These are phyloP conservation scores for Ophiodon elongatus DNA, from an alignment of 2,113 vertebrate species.

Conservation along the genomic window DNA sequence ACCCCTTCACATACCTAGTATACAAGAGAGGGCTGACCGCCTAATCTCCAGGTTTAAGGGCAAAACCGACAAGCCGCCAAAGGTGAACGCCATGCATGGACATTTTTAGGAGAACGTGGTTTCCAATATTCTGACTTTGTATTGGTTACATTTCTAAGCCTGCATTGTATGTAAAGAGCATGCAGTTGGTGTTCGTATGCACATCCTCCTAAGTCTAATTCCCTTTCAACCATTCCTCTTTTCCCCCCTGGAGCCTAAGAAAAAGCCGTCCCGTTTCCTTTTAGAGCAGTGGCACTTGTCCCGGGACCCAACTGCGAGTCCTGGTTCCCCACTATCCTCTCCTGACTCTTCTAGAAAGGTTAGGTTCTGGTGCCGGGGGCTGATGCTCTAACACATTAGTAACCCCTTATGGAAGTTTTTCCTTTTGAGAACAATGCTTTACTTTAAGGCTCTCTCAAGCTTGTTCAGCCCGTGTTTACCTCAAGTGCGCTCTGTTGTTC, in stretches of 20 bases:
- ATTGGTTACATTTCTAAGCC: background rate
- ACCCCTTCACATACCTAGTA: conserved; percentile 73
- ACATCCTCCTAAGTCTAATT: conserved; percentile 22
- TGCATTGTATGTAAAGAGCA: background rate
- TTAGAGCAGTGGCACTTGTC: conserved; percentile 93
- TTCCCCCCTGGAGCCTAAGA: conserved; percentile 86
- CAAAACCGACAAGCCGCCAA: conserved; percentile 72
- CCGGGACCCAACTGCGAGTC: conserved; percentile 76
- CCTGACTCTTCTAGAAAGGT: conserved; percentile 91
- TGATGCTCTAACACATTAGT: conserved; percentile 29
- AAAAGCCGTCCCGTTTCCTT: conserved; percentile 92
- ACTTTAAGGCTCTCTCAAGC: background rate
- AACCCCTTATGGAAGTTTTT: background rate
- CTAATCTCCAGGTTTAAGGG: conserved; percentile 74
- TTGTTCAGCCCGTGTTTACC: background rate
- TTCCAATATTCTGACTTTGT: background rate
- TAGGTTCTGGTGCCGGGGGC: conserved; percentile 17
- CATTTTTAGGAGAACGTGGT: background rate
- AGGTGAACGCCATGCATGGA: conserved; percentile 77
- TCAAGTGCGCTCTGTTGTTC: conserved; percentile 12
- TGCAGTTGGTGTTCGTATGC: fast-evolving
- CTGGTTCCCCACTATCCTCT: conserved; percentile 86
- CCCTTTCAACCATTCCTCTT: conserved; percentile 27
- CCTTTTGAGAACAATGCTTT: background rate
- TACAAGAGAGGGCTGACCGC: conserved; percentile 80